phyloP scores from a whole-genome alignment of 2,797 vertebrate genomes.

The Galagoides demidoff region DNA sequence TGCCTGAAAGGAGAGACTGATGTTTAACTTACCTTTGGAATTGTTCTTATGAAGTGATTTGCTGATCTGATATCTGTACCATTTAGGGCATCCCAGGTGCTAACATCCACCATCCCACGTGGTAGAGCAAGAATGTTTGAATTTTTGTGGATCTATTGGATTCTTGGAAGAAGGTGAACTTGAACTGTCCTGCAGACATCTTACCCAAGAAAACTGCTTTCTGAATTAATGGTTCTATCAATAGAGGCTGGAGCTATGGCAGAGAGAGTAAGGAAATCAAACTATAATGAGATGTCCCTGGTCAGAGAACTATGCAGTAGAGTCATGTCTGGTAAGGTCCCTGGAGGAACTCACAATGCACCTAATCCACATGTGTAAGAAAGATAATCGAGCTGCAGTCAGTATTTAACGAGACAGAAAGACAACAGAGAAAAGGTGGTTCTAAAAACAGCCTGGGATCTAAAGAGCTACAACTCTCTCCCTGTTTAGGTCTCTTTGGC shows the following conservation, averaged over 20 bases:
- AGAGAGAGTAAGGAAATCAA: not conserved
- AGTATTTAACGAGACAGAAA: not conserved
- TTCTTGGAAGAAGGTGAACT: not conserved
- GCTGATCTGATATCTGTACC: not conserved
- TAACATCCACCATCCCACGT: rapidly evolving
- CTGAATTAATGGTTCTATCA: not conserved
- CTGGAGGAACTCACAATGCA: not conserved
- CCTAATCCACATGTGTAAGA: not conserved
- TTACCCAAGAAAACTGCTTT: not conserved
- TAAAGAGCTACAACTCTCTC: not conserved
- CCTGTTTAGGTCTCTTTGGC: not conserved
- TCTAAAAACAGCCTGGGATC: not conserved
- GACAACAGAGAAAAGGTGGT: not conserved
- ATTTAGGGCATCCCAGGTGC: not conserved
- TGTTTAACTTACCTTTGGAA: not conserved
- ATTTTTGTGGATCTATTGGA: not conserved
- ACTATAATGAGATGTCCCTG: not conserved
- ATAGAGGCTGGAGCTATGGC: not conserved
- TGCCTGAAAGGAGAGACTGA: not conserved
- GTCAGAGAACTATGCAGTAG: not conserved
- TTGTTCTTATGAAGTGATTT: not conserved
- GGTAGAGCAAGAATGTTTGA: not conserved
- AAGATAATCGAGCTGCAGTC: not conserved
- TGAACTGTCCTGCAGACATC: not conserved
- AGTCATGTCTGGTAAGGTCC: not conserved